phyloP scores from a whole-genome alignment of 2,888 invertebrate genomes.

The Habroteleia sp. region DNA sequence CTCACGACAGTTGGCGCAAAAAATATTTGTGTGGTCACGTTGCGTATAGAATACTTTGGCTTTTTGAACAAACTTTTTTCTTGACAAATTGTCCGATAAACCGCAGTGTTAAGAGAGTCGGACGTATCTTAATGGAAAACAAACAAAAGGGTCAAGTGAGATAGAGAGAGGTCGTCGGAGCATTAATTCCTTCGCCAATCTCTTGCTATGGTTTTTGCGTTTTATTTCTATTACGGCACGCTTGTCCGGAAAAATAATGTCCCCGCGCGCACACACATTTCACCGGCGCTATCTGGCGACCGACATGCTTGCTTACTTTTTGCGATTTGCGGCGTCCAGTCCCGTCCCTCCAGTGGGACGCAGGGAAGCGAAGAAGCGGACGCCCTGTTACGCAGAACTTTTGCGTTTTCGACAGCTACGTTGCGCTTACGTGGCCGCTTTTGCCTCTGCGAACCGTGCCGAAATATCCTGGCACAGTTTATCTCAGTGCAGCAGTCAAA shows the following conservation, averaged over 20 bases:
- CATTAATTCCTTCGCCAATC: slow-evolving; percentile 54
- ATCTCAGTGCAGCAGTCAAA: slow-evolving; percentile 31
- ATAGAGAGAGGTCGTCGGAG: slow-evolving; percentile 6
- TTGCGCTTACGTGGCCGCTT: slow-evolving; percentile 32
- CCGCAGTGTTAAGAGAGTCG: slow-evolving; percentile 37
- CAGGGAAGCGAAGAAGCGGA: neutral
- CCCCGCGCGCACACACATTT: slow-evolving; percentile 52
- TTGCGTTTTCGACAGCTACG: slow-evolving; percentile 14
- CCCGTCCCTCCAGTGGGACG: neutral
- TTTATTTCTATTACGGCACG: slow-evolving; percentile 55
- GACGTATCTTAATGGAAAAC: slow-evolving; percentile 43
- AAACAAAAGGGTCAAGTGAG: slow-evolving; percentile 20
- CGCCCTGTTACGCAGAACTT: slow-evolving; percentile 17
- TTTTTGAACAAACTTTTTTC: slow-evolving; percentile 32
- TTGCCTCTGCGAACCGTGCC: slow-evolving; percentile 8
- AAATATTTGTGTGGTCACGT: slow-evolving; percentile 24
- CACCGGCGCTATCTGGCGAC: slow-evolving; percentile 47
- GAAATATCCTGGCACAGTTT: slow-evolving; percentile 17
- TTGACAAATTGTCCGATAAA: slow-evolving; percentile 55
- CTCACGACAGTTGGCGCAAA: slow-evolving; percentile 26
- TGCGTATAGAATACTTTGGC: slow-evolving; percentile 13
- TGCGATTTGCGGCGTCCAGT: slow-evolving; percentile 4
- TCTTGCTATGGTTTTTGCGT: slow-evolving; percentile 38
- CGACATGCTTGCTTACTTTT: slow-evolving; percentile 19
- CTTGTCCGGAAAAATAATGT: slow-evolving; percentile 53